These are phyloP conservation scores for Oikopleura dioica DNA, from an alignment of 23 tunicate genomes.

Conservation along the genomic window DNA sequence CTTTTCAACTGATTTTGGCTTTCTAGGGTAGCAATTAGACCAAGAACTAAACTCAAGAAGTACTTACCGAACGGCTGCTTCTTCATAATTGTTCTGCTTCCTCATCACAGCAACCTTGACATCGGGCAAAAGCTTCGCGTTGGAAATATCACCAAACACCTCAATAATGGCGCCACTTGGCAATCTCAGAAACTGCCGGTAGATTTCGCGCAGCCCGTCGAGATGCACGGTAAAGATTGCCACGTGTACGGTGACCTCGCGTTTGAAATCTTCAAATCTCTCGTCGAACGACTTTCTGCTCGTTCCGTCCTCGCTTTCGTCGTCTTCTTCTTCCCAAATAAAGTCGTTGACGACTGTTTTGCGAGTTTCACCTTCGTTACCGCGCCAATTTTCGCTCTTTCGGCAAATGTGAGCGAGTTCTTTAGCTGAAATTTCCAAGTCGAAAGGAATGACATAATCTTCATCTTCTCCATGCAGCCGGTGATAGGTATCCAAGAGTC, in stretches of 20 bases:
- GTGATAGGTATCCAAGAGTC: slow-evolving; percentile 61
- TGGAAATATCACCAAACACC: slow-evolving; percentile 62
- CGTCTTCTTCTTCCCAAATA: slow-evolving; percentile 62
- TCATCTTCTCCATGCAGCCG: slow-evolving; percentile 56
- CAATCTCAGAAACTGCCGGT: slow-evolving; percentile 52
- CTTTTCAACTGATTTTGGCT: too few relatives aligned
- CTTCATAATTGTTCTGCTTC: slow-evolving; percentile 30
- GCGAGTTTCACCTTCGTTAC: slow-evolving; percentile 66
- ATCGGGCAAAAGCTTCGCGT: slow-evolving; percentile 41
- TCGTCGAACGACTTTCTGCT: slow-evolving; percentile 11
- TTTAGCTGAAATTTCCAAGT: slow-evolving; percentile 66
- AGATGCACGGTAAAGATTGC: slow-evolving; percentile 72
- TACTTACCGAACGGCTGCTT: too few relatives aligned
- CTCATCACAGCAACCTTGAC: slow-evolving; percentile 58
- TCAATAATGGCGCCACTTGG: slow-evolving; percentile 96
- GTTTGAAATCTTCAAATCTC: too few relatives aligned
- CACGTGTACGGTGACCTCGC: slow-evolving; percentile 55
- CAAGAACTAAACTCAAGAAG: too few relatives aligned
- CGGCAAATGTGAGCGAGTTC: slow-evolving; percentile 45
- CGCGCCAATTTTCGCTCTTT: slow-evolving; percentile 86
- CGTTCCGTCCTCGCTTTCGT: slow-evolving; percentile 15
- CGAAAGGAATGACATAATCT: slow-evolving; percentile 46
- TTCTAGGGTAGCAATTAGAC: too few relatives aligned
- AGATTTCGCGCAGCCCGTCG: slow-evolving; percentile 67
- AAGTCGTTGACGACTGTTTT: slow-evolving; percentile 64